These are phyloP conservation scores for Morus bassanus DNA, from an alignment of 2,797 vertebrate species.

Conservation along the genomic window DNA sequence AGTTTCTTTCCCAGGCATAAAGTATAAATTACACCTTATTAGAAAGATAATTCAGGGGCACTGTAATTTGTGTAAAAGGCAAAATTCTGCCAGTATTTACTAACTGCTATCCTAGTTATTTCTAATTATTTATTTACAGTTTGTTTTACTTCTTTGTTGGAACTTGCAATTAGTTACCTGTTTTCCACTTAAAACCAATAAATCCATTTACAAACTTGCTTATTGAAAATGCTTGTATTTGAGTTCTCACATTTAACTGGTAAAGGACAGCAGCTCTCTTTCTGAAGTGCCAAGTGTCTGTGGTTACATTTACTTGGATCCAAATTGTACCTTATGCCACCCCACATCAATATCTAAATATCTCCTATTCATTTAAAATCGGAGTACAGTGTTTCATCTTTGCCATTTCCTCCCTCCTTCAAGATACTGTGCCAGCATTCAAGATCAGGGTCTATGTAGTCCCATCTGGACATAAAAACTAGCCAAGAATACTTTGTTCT, in stretches of 20 bases:
- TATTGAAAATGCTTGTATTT: neutral
- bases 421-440: neutral
- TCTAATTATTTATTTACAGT: neutral
- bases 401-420: neutral
- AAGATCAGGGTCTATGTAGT: neutral
- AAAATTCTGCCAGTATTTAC: neutral
- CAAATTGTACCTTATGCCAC: neutral
- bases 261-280: neutral
- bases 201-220: neutral
- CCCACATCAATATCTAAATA: neutral
- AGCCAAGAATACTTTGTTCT: constrained; percentile 14
- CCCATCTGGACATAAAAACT: constrained; percentile 21
- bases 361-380: neutral
- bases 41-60: neutral
- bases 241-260: neutral
- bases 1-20: neutral
- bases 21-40: neutral
- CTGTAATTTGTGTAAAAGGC: neutral
- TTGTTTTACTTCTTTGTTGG: neutral
- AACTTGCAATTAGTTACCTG: neutral
- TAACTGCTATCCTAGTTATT: neutral
- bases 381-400: neutral
- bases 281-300: neutral
- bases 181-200: neutral
- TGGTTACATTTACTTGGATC: neutral